Evolutionary conservation across 2,797 vertebrate genomes (phyloP), one percentile per base, ranked within the genome.

Genomic region (Holocentrus rufus): DNA sequence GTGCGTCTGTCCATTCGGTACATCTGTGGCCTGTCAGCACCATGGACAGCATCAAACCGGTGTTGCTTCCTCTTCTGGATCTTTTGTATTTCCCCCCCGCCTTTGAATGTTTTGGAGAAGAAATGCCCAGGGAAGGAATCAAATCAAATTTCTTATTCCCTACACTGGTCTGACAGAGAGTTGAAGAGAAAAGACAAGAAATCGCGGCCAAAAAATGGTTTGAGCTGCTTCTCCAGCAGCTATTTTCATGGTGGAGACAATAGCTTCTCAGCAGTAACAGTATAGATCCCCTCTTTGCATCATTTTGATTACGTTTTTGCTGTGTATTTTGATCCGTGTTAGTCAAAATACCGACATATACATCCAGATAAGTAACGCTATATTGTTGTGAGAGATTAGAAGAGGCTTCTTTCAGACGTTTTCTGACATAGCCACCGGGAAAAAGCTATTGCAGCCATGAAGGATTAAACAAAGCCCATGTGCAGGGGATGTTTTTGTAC

Each of bases 61-160:
- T 47, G 57, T 14, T 68, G 65, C 74, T 66, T 84, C 49, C 52
- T 61, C 47, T 72, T 30, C 52, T 59, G 55, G 34, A 54, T 46
- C 56, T 3, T 61, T 70, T 67, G 39, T 65, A 17, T 53, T 66
- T 70, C 77, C 74, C 34, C 65, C 77, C 68, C 69, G 47, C 55
- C 59, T 78, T 83, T 65, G 70, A 71, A 66, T 72, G 36, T 65
- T 74, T 81, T 54, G 58, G 18, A 81, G 52, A 44, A 74, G 64
- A 74, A 76, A 62, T 42, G 47, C 23, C 72, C 2, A 9, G 80
- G 74, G 71, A 87, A 66, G 15, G 77, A 77, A 70, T 85, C 74
- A 74, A 60, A 72, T 76, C 69, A 66, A 66, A 39, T 75, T 82
- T 86, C 49, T 71, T 39, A 83, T 82, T 77, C 74, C 81, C 11